Conservation (phyloP, 2,113 vertebrate species). For the Nothoprocta pentlandii region DNA sequence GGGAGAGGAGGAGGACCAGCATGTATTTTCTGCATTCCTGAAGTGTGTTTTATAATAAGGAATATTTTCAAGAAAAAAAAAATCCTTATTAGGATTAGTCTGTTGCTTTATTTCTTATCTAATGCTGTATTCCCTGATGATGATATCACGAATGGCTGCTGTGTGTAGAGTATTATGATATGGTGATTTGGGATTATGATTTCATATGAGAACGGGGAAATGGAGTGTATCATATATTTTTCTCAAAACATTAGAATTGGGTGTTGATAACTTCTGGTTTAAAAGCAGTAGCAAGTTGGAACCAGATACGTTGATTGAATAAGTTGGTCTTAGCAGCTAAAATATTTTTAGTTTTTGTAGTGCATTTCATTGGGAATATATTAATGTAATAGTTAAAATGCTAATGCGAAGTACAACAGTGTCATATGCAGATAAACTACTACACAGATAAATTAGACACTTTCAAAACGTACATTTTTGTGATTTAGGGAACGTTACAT, state of each 20-base stretch:
- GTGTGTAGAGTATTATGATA: neutral
- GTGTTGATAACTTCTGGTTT: conserved; percentile 9
- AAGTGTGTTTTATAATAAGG: neutral
- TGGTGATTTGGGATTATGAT: conserved; percentile 33
- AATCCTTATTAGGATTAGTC: neutral
- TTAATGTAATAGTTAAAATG: neutral
- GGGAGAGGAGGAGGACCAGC: neutral
- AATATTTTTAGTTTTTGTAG: neutral
- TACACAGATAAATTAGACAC: neutral
- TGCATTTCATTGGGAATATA: neutral
- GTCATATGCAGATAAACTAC: neutral
- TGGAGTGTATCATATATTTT: neutral
- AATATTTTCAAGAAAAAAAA: conserved; percentile 14
- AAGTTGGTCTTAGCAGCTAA: neutral
- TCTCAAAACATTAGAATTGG: neutral
- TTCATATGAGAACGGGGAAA: neutral
- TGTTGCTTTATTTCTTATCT: conserved; percentile 28
- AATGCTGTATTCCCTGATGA: conserved; percentile 13
- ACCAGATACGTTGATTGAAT: neutral
- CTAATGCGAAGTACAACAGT: neutral
- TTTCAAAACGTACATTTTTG: neutral
- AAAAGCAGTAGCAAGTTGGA: neutral
- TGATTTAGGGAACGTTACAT: neutral
- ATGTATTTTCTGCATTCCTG: neutral
- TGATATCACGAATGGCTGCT: conserved; percentile 8